Base-by-base conservation (phyloP, 2,113 vertebrate species). In the Equus quagga region DNA sequence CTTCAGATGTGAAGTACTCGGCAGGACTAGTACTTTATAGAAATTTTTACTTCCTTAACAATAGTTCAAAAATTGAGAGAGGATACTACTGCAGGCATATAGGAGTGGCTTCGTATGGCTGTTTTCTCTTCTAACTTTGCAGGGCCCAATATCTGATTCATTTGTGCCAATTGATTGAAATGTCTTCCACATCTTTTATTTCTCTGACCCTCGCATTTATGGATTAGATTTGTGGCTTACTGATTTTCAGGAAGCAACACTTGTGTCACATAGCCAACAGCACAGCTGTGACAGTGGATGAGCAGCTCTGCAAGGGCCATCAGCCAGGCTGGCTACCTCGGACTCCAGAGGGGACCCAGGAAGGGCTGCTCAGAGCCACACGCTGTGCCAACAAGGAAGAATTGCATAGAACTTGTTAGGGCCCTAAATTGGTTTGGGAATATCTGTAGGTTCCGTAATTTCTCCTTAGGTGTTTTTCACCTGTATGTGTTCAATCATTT, bases 201-300 rank as follows among this genome's bases (percentile, higher is more conserved):
- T 49, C 28, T 96, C 73, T 95, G 78, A 80, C 41, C n/a, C 69
- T 93, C 58, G 23, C 51, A 46, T 91, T 87, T 95, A 19, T 67
- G 14, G 31, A n/a, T 72, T 54, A 67, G 5, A 18, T 67, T 83
- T 79, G 21, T 44, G 62, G 60, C n/a, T 91, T 84, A 17, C 46
- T 70, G 19, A 81, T 82, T 85, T 78, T 85, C 33, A 85, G 60
- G 60, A 89, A 65, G 94, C 76, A 64, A 91, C 85, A 56, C 10
- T 24, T 49, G 4, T 58, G 76, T 91, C 86, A 91, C 28, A n/a
- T 36, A 33, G 86, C 76, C 65, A 81, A 11, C n/a, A 76, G 56
- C 64, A 93, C 70, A 96, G 81, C 69, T 96, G 89, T 93, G 85
- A 69, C 75, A 91, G 31, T 75, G 84, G 70, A 94, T 93, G 91